Conservation (phyloP, 2,888 invertebrate species). For the Leptopilina syphax region DNA sequence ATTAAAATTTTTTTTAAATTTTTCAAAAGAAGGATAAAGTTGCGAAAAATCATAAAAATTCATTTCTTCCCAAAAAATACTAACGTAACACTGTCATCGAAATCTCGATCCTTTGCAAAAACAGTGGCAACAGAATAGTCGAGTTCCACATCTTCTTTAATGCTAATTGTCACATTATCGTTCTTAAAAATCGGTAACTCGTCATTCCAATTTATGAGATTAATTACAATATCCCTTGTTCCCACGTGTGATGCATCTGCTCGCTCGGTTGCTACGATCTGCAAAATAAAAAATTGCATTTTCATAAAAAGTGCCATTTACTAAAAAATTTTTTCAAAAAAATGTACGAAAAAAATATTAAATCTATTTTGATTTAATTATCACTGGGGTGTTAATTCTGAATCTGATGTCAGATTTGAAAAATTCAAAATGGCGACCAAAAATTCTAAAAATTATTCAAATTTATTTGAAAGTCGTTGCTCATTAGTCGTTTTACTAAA, state of each 20-base stretch:
- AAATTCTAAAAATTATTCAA: too few relatives aligned
- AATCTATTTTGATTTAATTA: too few relatives aligned
- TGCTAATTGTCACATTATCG: constrained; percentile 71
- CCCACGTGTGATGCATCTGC: constrained; percentile 69
- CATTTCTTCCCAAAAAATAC: constrained; percentile 58
- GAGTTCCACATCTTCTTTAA: constrained; percentile 80
- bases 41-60: not conserved
- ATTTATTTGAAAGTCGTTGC: too few relatives aligned
- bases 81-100: constrained; percentile 80
- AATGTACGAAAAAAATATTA: not conserved
- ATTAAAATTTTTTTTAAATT: too few relatives aligned
- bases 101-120: constrained; percentile 81
- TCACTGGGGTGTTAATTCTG: too few relatives aligned
- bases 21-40: too few relatives aligned
- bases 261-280: constrained; percentile 73
- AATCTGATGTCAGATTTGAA: too few relatives aligned
- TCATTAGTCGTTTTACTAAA: too few relatives aligned
- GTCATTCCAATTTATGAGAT: constrained; percentile 84
- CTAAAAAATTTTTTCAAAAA: constrained; percentile 1
- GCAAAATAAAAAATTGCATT: not conserved
- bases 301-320: not conserved
- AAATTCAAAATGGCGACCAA: too few relatives aligned
- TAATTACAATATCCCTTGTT: constrained; percentile 77
- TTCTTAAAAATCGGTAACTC: constrained; percentile 82
- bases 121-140: constrained; percentile 79